phyloP scores from a whole-genome alignment of 2,888 invertebrate species.

The Orchesella flavescens region DNA sequence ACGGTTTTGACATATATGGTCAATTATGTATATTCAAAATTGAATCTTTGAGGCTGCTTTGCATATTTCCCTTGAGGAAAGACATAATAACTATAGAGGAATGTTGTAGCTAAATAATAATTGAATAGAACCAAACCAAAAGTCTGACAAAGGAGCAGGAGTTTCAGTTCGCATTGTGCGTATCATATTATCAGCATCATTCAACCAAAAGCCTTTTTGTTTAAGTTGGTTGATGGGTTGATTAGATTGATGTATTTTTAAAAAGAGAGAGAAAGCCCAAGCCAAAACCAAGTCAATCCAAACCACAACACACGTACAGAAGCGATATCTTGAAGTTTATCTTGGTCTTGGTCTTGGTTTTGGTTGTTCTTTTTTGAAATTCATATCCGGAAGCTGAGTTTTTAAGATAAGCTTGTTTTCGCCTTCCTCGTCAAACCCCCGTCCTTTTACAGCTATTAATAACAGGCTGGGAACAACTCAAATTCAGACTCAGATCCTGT shows the following conservation, averaged over 20 bases:
- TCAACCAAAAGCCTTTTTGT: neutral
- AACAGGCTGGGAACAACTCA: slow-evolving; percentile 19
- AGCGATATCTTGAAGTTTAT: slow-evolving; percentile 37
- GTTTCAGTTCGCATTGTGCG: slow-evolving; percentile 2
- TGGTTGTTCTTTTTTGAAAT: slow-evolving; percentile 22
- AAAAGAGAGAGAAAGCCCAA: slow-evolving; percentile 9
- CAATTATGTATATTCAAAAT: neutral
- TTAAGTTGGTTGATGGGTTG: neutral
- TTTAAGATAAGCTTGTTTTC: slow-evolving; percentile 8
- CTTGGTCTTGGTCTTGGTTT: too few species aligned
- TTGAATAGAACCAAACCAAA: too few species aligned
- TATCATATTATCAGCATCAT: too few species aligned
- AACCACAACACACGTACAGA: too few species aligned
- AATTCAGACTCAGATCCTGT: slow-evolving; percentile 10
- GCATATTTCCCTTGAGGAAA: neutral
- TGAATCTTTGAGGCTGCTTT: slow-evolving; percentile 3
- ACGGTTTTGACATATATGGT: slow-evolving; percentile 1
- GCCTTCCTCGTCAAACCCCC: slow-evolving; percentile 15
- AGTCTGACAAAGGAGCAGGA: too few species aligned
- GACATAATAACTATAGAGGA: neutral
- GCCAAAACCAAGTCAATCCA: too few species aligned
- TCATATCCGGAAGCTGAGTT: slow-evolving; percentile 42
- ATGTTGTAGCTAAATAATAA: too few species aligned
- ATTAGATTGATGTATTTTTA: slow-evolving; percentile 42
- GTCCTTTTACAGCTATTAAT: slow-evolving; percentile 43